Base-by-base conservation (phyloP, 2,113 vertebrate species). In the Neodontobutis hainanensis region DNA sequence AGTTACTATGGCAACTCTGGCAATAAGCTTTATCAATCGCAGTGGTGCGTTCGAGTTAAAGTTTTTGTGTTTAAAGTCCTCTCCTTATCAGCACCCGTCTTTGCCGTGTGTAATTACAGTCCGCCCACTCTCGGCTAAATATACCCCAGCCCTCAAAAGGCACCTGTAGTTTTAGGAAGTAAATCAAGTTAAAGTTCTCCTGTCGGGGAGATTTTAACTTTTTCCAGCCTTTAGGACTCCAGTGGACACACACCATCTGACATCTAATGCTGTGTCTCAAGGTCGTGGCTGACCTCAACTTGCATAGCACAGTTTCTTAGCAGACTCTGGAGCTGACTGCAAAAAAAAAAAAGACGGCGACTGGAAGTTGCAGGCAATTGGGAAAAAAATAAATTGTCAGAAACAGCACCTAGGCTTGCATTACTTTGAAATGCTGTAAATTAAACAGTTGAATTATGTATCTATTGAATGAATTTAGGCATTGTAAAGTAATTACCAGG, bases 71-170 rank as follows among this genome's bases (percentile, higher is more conserved):
- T 75, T 63, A 78, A 81, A 53, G 57, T 15, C 44, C 38, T 11
- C 44, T 14, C 35, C 65, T 10, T 9, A 15, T 19, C 60, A 64
- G 77, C 78, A 85, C 82, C 62, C 85, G 81, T 82, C 72, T 75
- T 7, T 65, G 63, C 59, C 32, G 64, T 66, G 16, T 87, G 81
- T 88, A 91, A 93, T 92, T 92, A 92, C 74, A 64, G 61, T 83
- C 85, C 51, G 65, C 90, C 90, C 80, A 90, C 91, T 75, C 76
- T 5, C n/a, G 44, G 73, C 89, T 89, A 91, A 90, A 90, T 86
- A 89, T 90, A 91, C 48, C 61, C 38, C 65, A 27, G 60, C 32
- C 55, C 69, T 85, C 80, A 40, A 10, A 70, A 73, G 73, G 45
- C 83, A 78, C 83, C 78, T 80, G 75, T 85, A 49, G 51, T 52